Percentiles rank a stretch among this genome's conserved stretches.
Evolutionary conservation across 2,113 vertebrate genomes (phyloP).

Genomic region (Boleophthalmus pectinirostris): DNA sequence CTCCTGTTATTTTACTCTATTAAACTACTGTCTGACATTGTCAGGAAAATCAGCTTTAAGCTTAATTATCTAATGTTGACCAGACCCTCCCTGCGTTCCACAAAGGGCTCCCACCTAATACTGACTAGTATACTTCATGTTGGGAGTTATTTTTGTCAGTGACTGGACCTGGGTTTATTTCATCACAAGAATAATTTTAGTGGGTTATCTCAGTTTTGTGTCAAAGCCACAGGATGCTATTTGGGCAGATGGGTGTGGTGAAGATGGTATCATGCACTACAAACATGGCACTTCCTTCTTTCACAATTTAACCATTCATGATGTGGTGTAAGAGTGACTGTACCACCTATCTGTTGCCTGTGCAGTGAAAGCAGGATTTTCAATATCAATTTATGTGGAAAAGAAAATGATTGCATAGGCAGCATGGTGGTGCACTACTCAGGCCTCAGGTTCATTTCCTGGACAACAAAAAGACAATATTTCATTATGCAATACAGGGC

Average conservation of each 20-base stretch:
- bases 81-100: slow-evolving; percentile 21
- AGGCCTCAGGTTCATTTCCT: background rate
- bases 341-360: background rate
- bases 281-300: background rate
- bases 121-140: background rate
- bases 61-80: slow-evolving; percentile 30
- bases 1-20: background rate
- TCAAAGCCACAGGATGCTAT: slow-evolving; percentile 30
- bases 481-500: background rate
- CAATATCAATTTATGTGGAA: background rate
- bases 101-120: slow-evolving; percentile 18
- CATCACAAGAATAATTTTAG: slow-evolving; percentile 1
- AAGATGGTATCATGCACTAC: slow-evolving; percentile 4
- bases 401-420: background rate
- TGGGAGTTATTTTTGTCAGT: background rate
- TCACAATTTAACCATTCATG: slow-evolving; percentile 2
- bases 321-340: slow-evolving; percentile 13
- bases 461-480: background rate
- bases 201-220: background rate
- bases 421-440: background rate
- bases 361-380: background rate
- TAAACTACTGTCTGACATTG: background rate
- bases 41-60: slow-evolving; percentile 9
- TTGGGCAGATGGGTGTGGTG: slow-evolving; percentile 25
- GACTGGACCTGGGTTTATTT: background rate